Base-by-base conservation (phyloP, 2,888 invertebrate genomes). In the Drosophila buzzatii region DNA sequence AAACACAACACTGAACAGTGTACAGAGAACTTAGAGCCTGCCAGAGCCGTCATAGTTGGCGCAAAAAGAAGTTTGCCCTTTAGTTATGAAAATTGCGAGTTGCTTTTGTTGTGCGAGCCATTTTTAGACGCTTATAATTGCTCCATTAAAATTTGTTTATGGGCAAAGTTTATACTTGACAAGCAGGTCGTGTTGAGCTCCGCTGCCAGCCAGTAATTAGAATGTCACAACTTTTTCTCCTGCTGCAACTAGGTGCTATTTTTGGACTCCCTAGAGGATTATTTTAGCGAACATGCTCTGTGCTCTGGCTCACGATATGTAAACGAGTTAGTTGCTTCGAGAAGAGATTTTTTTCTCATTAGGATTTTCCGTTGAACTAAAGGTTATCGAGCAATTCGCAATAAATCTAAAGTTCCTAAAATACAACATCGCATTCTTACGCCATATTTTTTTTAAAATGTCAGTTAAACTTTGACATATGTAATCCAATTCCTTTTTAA, bases 121-220 rank as follows among this genome's bases (percentile, higher is more conserved):
- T 77, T 81, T 73, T 72, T 79, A 79, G 87, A 75, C 84, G 84
- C 82, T 81, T 86, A 89, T 89, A 85, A 85, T 85, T 85, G 89
- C 85, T 85, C 89, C 85, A 89, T 89, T 85, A 89, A 85, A 85
- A 84, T 85, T 83, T 84, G 85, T 89, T 89, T 89, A 85, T 85
- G 82, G 72, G 61, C 42, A 79, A 86, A 89, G 87, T 85, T 85
- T 79, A 77, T 81, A 71, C 76, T 73, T 84, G 87, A 79, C 81
- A 81, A 82, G 82, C 71, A 75, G 72, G 51, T 79, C 73, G 80
- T 79, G 81, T 52, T 71, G 61, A 35, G 33, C 59, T 23, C 55
- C 18, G 56, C 47, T 60, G 58, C 71, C 53, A 60, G 67, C 45
- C 62, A 55, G 79, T 89, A 85, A 85, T 85, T 85, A 89, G 75